Evolutionary conservation across 2,797 vertebrate species (phyloP).

Genomic region (Natrix natrix): DNA sequence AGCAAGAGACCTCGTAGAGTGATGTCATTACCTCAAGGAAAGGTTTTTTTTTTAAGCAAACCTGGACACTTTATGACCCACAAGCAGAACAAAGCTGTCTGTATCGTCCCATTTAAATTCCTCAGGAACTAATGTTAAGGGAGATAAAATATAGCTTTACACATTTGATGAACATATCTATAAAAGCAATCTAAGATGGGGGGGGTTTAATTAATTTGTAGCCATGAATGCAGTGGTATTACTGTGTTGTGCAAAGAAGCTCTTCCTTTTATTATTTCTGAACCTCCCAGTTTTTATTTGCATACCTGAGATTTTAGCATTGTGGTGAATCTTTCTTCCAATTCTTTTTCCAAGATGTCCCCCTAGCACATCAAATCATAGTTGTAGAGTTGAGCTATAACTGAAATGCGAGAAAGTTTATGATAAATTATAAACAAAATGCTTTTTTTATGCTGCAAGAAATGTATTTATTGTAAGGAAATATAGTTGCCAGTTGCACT

Average conservation of each 20-base stretch:
- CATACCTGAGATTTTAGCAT: background rate
- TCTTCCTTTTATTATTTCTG: background rate
- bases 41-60: constrained; percentile 19
- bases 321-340: background rate
- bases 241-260: background rate
- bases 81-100: background rate
- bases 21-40: constrained; percentile 32
- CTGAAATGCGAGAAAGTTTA: background rate
- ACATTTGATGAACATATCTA: background rate
- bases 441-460: background rate
- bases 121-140: background rate
- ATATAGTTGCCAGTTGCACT: background rate
- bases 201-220: background rate
- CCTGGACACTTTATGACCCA: background rate
- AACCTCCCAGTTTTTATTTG: background rate
- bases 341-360: background rate
- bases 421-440: background rate
- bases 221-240: background rate
- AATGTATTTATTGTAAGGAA: background rate
- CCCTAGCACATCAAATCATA: background rate
- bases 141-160: background rate
- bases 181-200: background rate
- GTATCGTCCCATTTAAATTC: background rate
- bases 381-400: background rate
- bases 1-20: background rate